Evolutionary conservation across 2,888 invertebrate species (phyloP), one percentile per base, ranked within the genome.

Genomic region (Andrena haemorrhoa): DNA sequence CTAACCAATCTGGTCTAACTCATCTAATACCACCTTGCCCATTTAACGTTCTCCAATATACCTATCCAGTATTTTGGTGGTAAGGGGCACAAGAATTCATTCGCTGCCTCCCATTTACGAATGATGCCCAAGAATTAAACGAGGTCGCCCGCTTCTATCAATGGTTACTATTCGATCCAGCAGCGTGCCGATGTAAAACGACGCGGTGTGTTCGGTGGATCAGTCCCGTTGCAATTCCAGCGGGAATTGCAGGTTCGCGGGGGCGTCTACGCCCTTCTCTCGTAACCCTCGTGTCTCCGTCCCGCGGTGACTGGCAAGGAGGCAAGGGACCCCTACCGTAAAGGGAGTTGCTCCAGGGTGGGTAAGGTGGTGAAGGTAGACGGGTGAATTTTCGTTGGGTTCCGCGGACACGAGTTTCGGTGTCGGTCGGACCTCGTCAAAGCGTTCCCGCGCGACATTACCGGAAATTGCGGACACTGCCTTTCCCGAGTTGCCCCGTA

Each of bases 261-360:
- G 61, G 75, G 58, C 75, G 82, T 87, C 77, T 83, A 88, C 88
- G 88, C 88, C 88, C 79, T 88, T 88, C 85, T 61, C 88, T 83
- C 72, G 88, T 88, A 81, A 85, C 69, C 47, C 7, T 31, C 26
- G 35, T 10, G 51, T 68, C 61, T 26, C 73, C 79, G 64, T 53
- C 66, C 41, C 49, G 23, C 60, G 8, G 35, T 56, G 80, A 60
- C 78, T 63, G 58, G 68, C 51, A 74, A 76, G 68, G 76, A 81
- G 61, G 41, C 31, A 8, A 29, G 63, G n/a, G 70, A 33, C 23
- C 16, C 16, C 53, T 31, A 31, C 23, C 23, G 63, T 31, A 53
- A 75, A 65, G 63, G 47, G 51, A 58, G 56, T 53, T 2, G 60
- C 31, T 60, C 12, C 72, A 26, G 4, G 26, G 16, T 0, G 70